phyloP scores from a whole-genome alignment of 2,888 invertebrate species.

The Dorcus parallelipipedus region DNA sequence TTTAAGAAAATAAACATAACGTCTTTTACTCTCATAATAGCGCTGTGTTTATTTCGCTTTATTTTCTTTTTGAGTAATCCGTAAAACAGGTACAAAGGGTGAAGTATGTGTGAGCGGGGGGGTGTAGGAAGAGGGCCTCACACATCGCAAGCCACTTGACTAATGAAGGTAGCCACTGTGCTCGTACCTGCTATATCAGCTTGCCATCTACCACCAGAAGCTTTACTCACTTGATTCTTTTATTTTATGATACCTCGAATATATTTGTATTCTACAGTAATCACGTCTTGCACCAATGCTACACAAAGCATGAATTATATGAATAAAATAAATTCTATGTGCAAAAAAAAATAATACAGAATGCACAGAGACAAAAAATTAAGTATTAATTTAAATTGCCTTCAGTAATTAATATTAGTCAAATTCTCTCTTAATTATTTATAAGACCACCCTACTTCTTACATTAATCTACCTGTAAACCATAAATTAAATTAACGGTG shows the following conservation, averaged over 20 bases:
- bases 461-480: too few species aligned
- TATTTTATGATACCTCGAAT: constrained; percentile 23
- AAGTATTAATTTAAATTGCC: too few species aligned
- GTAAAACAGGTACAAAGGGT: constrained; percentile 18
- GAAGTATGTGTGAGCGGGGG: constrained; percentile 15
- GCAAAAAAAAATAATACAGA: too few species aligned
- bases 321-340: too few species aligned
- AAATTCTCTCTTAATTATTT: too few species aligned
- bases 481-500: too few species aligned
- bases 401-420: too few species aligned
- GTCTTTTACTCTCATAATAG: not conserved
- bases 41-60: constrained; percentile 18
- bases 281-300: constrained; percentile 6
- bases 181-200: constrained; percentile 34
- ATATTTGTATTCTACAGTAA: constrained; percentile 13
- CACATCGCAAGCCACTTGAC: constrained; percentile 33
- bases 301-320: not conserved
- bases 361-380: too few species aligned
- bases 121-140: constrained; percentile 28
- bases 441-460: too few species aligned
- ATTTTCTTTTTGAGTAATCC: constrained; percentile 18
- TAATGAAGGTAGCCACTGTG: constrained; percentile 34
- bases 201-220: constrained; percentile 35
- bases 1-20: not conserved
- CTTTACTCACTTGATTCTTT: constrained; percentile 24